Evolutionary conservation across 2,113 vertebrate species (phyloP), one percentile per base, ranked within the genome.

Genomic region (Hemiscyllium ocellatum): DNA sequence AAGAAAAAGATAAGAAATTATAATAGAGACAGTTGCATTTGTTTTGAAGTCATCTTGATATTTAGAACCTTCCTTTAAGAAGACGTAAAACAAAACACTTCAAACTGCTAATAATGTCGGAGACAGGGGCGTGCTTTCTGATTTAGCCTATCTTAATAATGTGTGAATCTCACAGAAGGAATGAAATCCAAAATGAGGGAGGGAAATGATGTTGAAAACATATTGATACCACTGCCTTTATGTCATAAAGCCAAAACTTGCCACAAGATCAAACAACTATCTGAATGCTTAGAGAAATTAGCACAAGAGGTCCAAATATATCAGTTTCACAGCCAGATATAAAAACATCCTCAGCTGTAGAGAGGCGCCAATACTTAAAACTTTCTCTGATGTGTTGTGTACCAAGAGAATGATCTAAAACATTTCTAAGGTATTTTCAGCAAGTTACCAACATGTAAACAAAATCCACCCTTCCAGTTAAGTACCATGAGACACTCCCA

Each of bases 261-360:
- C 87, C 87, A 33, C 13, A 61, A 61, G 87, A 90, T 90, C 87
- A 90, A 61, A 65, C 87, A 61, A 90, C 52, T 33, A 90, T 24
- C 29, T 17, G 52, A 61, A 13, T 50, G 52, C 26, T 90, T 19
- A 61, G 52, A 89, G 7, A 24, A 50, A 26, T 52, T 87, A 52
- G 37, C 47, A 86, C 85, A 13, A 87, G 86, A 61, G 86, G 10
- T 90, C 87, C 87, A 90, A 61, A 65, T 90, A 90, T 90, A 90
- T 90, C 87, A 90, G 33, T 52, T 61, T 90, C 87, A 56, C 26
- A 29, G 29, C 52, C 52, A 61, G 29, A 90, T 61, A 90, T 61
- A 33, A 90, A 85, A 90, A n/a, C 87, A 90, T n/a, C 87, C 87
- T 90, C 26, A 56, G 12, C 87, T 65, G 52, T 56, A 65, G 87